A percentile compares a stretch with the other conserved stretches of the same genome.
These are phyloP conservation scores for Drosophila rufa DNA, from an alignment of 1,140 invertebrate genomes.

Conservation along the genomic window DNA sequence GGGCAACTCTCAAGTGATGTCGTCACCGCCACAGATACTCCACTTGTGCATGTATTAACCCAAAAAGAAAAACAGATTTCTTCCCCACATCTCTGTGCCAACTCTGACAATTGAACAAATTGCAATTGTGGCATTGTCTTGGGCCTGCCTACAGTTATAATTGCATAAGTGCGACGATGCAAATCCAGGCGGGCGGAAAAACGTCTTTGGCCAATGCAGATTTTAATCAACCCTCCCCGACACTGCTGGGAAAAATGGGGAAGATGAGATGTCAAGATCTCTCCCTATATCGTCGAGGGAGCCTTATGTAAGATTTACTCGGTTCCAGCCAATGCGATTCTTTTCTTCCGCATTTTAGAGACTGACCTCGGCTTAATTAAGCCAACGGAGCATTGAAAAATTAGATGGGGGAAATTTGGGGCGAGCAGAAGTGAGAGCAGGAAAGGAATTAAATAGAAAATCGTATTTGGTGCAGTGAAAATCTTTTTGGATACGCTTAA, in stretches of 20 bases:
- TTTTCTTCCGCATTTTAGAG: slow-evolving; percentile 33
- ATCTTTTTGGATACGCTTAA: slow-evolving; percentile 50
- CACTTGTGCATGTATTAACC: slow-evolving; percentile 50
- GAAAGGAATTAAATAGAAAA: slow-evolving; percentile 43
- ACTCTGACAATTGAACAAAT: slow-evolving; percentile 52
- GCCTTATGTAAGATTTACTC: slow-evolving; percentile 15
- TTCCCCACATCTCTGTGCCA: slow-evolving; percentile 25
- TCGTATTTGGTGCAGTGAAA: slow-evolving; percentile 53
- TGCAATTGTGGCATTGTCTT: slow-evolving; percentile 54
- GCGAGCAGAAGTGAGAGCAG: slow-evolving; percentile 37
- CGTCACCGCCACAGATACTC: slow-evolving; percentile 41
- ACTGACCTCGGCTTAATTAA: slow-evolving; percentile 49
- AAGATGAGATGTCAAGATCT: slow-evolving; percentile 37
- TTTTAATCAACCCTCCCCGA: slow-evolving; percentile 36
- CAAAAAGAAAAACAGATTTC: slow-evolving; percentile 35
- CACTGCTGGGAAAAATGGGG: slow-evolving; percentile 33
- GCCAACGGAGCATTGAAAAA: slow-evolving; percentile 37
- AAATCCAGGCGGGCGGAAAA: slow-evolving; percentile 21
- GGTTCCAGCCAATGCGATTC: slow-evolving; percentile 16
- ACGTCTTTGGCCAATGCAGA: slow-evolving; percentile 13
- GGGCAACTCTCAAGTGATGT: slow-evolving; percentile 41
- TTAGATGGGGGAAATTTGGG: slow-evolving; percentile 14
- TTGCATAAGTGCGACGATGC: slow-evolving; percentile 55
- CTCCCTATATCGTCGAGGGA: neutral
- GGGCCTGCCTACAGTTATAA: slow-evolving; percentile 53